These are phyloP conservation scores for Chlorodrepanis virens DNA, from an alignment of 2,113 vertebrate species.

Conservation along the genomic window DNA sequence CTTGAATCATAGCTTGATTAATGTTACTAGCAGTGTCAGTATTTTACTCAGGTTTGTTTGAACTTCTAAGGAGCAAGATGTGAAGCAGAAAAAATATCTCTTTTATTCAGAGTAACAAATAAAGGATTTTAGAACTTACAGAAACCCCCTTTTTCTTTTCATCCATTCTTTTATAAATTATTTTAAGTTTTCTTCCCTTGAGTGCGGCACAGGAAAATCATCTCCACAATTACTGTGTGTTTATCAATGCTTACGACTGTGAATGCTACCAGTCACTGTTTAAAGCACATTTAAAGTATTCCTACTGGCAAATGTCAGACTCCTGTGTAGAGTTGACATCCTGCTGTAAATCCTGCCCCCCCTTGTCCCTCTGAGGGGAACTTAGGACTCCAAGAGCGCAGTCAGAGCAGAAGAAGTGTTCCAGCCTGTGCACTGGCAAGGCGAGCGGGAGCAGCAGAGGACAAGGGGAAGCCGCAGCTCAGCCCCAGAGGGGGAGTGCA, in stretches of 20 bases:
- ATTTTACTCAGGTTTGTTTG: not conserved
- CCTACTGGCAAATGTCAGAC: not conserved
- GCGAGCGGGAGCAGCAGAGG: not conserved
- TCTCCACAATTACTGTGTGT: not conserved
- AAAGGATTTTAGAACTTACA: not conserved
- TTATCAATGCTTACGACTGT: not conserved
- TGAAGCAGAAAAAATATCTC: not conserved
- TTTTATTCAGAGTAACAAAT: not conserved
- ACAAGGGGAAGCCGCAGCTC: not conserved
- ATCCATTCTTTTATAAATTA: not conserved
- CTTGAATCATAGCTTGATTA: not conserved
- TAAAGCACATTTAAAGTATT: not conserved
- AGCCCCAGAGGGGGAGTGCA: not conserved
- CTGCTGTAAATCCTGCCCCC: not conserved
- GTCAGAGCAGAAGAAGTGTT: not conserved
- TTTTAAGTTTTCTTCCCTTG: not conserved
- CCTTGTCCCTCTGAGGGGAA: not conserved
- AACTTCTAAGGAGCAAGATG: not conserved
- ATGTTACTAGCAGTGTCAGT: not conserved
- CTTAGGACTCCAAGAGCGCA: rapidly evolving
- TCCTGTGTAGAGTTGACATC: not conserved
- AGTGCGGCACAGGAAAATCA: not conserved
- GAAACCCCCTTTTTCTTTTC: not conserved
- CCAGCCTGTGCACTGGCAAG: not conserved
- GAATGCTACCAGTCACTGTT: not conserved